These are phyloP conservation scores for Lycia hirtaria DNA, from an alignment of 2,888 invertebrate species.

Conservation along the genomic window DNA sequence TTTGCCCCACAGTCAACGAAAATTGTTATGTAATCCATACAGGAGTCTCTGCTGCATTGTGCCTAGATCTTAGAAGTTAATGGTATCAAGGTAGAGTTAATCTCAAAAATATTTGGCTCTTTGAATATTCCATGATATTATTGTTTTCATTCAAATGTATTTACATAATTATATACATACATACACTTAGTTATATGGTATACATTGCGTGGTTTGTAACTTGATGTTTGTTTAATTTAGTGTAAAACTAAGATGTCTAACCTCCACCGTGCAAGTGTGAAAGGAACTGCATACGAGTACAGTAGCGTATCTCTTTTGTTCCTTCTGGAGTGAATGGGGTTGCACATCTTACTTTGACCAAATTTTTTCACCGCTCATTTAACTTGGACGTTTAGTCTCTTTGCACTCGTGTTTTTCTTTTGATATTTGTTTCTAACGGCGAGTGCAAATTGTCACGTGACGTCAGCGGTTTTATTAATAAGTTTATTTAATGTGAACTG, in stretches of 20 bases:
- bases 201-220: constrained; percentile 85
- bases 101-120: constrained; percentile 85
- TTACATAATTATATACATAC: constrained; percentile 83
- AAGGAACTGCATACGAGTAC: constrained; percentile 68
- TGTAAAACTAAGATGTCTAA: constrained; percentile 82
- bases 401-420: constrained; percentile 56
- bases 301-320: constrained; percentile 30
- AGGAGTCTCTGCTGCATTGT: constrained; percentile 86
- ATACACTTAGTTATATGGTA: constrained; percentile 85
- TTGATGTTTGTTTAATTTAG: constrained; percentile 82
- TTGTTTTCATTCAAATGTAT: constrained; percentile 84
- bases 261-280: constrained; percentile 63
- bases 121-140: constrained; percentile 86
- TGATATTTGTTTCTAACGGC: constrained; percentile 56
- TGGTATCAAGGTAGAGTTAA: constrained; percentile 85
- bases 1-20: constrained; percentile 84
- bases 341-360: constrained; percentile 83
- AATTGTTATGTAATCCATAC: constrained; percentile 83
- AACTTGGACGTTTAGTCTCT: constrained; percentile 63
- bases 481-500: constrained; percentile 80
- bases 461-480: constrained; percentile 73
- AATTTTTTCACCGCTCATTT: constrained; percentile 72
- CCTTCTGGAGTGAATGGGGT: constrained; percentile 60
- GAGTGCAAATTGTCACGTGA: constrained; percentile 73
- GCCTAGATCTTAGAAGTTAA: constrained; percentile 86